Evolutionary conservation across 2,797 vertebrate genomes (phyloP), one percentile per base, ranked within the genome.

Genomic region (Peromyscus eremicus): DNA sequence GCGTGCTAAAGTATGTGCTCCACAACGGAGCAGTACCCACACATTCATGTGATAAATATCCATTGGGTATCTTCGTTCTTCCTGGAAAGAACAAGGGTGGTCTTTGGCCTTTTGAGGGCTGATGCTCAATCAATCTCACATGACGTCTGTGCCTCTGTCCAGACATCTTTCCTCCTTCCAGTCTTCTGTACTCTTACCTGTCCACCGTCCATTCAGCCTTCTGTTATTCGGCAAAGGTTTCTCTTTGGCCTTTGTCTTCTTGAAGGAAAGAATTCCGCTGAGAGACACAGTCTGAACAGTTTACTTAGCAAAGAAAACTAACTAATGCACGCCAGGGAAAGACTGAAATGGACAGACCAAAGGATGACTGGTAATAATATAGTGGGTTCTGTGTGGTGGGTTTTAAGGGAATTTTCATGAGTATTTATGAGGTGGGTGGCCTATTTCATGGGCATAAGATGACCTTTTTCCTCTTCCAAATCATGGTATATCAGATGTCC

Each of bases 61-160:
- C 6, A 0, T 3, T 2, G 55, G 40, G 70, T 40, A 11, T 14
- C 34, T 29, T 3, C 57, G 7, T 29, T 49, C 37, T 29, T 17
- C 88, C 43, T 14, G 52, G 46, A 52, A 52, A 17, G 13, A 13
- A 1, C 34, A 23, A 25, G 57, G 17, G 0, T 4, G 11, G 70
- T 21, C 55, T 29, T 43, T 19, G n/a, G n/a, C 43, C 9, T 73
- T 76, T 1, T 0, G 12, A 85, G 23, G 68, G 9, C 23, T 27
- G 0, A 10, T 14, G 14, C 2, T 8, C 17, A 4, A 12, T 8
- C 17, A 4, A 12, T n/a, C 49, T 75, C 8, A 5, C 2, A 0
- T 0, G 7, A 9, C 29, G 8, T 70, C 29, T 6, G 9, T 6
- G 17, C 1, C 1, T 16, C 68, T 34, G 0, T 34, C n/a, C 19